These are phyloP conservation scores for Drosophila santomea DNA, from an alignment of 1,140 invertebrate genomes.

Conservation along the genomic window DNA sequence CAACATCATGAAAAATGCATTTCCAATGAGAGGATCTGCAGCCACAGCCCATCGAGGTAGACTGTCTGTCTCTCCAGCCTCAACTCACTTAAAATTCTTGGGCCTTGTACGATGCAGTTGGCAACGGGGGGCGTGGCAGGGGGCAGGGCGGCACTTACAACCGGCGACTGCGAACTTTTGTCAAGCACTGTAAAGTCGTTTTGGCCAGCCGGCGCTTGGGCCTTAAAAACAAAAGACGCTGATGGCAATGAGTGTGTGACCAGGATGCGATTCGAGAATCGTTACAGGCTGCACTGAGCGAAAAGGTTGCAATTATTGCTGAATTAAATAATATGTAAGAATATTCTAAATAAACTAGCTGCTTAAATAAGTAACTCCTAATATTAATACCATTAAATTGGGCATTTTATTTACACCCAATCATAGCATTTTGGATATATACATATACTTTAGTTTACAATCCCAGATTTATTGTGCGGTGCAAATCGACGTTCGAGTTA, in stretches of 20 bases:
- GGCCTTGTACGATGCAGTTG: conserved; percentile 54
- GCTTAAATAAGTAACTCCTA: no score
- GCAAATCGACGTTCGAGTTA: conserved; percentile 64
- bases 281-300: not conserved
- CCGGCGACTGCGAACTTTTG: conserved; percentile 61
- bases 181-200: conserved; percentile 81
- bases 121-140: conserved; percentile 3
- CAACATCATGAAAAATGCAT: conserved; percentile 83
- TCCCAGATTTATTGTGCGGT: conserved; percentile 28
- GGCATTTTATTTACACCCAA: no score
- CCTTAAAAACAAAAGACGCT: conserved; percentile 76
- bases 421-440: no score
- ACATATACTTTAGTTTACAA: no score
- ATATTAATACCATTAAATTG: no score
- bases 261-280: conserved; percentile 29
- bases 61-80: conserved; percentile 62
- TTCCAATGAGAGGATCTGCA: conserved; percentile 68
- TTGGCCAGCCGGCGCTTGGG: conserved; percentile 61
- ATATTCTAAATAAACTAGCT: not conserved
- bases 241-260: conserved; percentile 53
- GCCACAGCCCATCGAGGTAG: conserved; percentile 46
- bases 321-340: not conserved
- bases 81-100: conserved; percentile 83
- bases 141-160: conserved; percentile 49
- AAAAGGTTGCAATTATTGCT: no score